Percentiles rank a stretch among this genome's conserved stretches.
phyloP scores from a whole-genome alignment of 2,888 invertebrate species.

The Brachylomia viminalis region DNA sequence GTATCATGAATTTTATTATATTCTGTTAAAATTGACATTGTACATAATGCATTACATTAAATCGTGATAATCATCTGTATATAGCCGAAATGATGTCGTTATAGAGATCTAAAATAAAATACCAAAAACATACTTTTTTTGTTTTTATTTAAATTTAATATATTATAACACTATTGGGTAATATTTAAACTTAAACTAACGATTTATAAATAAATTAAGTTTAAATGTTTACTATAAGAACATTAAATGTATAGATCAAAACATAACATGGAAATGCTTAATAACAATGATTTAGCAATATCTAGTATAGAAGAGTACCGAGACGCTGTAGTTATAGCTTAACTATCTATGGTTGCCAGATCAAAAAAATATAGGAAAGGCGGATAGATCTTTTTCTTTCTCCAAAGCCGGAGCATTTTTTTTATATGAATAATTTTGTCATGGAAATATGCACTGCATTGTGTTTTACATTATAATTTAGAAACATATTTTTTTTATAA shows the following conservation, averaged over 20 bases:
- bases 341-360: slow-evolving; percentile 46
- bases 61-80: slow-evolving; percentile 66
- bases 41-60: slow-evolving; percentile 61
- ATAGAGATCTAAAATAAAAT: slow-evolving; percentile 60
- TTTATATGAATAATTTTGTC: slow-evolving; percentile 19
- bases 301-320: slow-evolving; percentile 5
- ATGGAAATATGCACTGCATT: slow-evolving; percentile 21
- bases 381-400: slow-evolving; percentile 34
- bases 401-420: neutral
- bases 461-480: slow-evolving; percentile 12
- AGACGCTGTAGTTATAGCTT: slow-evolving; percentile 30
- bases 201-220: slow-evolving; percentile 51
- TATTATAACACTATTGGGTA: slow-evolving; percentile 45
- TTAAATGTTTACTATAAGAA: slow-evolving; percentile 28
- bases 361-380: slow-evolving; percentile 21
- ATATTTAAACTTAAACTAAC: slow-evolving; percentile 52
- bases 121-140: slow-evolving; percentile 30
- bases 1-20: slow-evolving; percentile 39
- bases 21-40: slow-evolving; percentile 55
- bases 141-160: slow-evolving; percentile 48
- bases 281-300: slow-evolving; percentile 57
- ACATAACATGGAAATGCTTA: slow-evolving; percentile 46
- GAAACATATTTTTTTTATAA: neutral
- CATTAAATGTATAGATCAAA: slow-evolving; percentile 48
- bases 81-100: slow-evolving; percentile 61